These are phyloP conservation scores for Azemiops feae DNA, from an alignment of 2,113 vertebrate species.

Conservation along the genomic window DNA sequence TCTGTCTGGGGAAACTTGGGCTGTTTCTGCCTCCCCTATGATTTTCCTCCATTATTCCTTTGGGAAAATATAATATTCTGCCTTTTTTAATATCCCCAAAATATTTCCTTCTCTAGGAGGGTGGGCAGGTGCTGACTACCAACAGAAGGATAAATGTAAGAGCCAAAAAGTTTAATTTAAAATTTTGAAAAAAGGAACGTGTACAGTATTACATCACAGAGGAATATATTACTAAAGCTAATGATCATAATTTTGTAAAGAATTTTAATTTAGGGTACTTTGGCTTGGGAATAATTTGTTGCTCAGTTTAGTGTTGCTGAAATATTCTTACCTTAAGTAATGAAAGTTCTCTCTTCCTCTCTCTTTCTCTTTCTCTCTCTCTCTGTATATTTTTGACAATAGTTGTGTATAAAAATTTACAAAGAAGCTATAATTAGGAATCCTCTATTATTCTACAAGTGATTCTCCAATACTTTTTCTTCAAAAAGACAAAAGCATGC, in stretches of 20 bases:
- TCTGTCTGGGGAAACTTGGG: too few relatives aligned
- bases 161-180: background rate
- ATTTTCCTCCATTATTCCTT: too few relatives aligned
- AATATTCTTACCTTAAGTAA: background rate
- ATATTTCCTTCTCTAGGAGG: too few relatives aligned
- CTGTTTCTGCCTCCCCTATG: too few relatives aligned
- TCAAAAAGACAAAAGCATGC: background rate
- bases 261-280: background rate
- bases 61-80: too few relatives aligned
- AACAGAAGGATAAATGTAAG: background rate
- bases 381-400: background rate
- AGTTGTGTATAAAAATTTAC: background rate
- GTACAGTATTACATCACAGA: background rate
- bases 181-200: background rate
- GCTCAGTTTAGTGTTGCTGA: background rate
- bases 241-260: accelerated
- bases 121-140: too few relatives aligned
- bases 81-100: too few relatives aligned
- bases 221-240: background rate
- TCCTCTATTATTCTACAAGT: background rate
- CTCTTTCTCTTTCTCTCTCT: background rate
- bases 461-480: background rate
- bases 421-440: background rate
- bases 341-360: background rate
- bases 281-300: background rate